phyloP scores from a whole-genome alignment of 2,113 vertebrate genomes.

The Calyptommatus sinebrachiatus region DNA sequence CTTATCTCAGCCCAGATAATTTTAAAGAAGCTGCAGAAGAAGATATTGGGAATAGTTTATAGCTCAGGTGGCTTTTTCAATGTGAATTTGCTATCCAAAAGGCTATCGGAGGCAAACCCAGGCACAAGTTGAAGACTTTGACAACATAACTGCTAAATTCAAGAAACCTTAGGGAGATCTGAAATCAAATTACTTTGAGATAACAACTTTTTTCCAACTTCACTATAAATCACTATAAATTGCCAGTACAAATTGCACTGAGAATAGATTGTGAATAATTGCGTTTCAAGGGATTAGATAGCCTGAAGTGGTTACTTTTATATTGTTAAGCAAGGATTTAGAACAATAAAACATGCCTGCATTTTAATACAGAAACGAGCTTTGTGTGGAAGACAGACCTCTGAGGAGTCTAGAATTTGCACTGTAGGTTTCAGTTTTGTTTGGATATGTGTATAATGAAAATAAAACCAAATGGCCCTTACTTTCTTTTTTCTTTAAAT shows the following conservation, averaged over 20 bases:
- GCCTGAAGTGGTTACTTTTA: background rate
- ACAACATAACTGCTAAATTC: constrained; percentile 17
- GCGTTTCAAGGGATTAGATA: constrained; percentile 7
- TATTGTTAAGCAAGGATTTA: constrained; percentile 3
- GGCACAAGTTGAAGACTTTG: background rate
- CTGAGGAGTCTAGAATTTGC: background rate
- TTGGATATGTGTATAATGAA: background rate
- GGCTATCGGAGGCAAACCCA: background rate
- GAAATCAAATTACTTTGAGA: background rate
- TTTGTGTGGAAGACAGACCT: background rate
- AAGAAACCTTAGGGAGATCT: constrained; percentile 16
- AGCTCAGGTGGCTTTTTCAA: background rate
- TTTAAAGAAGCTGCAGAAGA: background rate
- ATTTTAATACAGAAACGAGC: background rate
- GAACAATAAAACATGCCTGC: background rate
- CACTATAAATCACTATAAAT: constrained; percentile 10
- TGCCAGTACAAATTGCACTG: constrained; percentile 5
- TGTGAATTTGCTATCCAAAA: constrained; percentile 3
- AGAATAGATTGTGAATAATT: constrained; percentile 1
- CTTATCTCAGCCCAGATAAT: background rate
- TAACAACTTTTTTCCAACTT: constrained; percentile 18
- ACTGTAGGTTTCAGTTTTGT: background rate
- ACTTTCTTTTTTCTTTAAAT: no score
- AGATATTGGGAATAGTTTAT: background rate
- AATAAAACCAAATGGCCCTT: background rate